A percentile compares a stretch with the other conserved stretches of the same genome.
Conservation (phyloP, 2,113 vertebrate genomes). For the Echinops telfairi region DNA sequence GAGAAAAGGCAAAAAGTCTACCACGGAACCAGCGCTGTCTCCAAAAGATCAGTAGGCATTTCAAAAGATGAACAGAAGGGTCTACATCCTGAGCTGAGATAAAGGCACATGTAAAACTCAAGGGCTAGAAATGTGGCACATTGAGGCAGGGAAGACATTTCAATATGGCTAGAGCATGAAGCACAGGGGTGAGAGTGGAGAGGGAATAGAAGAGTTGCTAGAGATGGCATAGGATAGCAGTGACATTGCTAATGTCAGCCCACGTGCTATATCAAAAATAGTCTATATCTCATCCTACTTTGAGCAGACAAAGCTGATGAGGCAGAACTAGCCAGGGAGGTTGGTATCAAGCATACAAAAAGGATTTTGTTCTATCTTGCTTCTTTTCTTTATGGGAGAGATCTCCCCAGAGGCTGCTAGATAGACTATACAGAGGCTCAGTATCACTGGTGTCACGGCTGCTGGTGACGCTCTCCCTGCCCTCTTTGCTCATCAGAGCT, state of each 20-base stretch:
- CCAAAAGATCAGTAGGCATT: background rate
- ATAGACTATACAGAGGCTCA: accelerated
- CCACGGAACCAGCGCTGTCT: background rate
- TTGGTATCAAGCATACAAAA: no score
- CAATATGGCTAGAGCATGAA: no score
- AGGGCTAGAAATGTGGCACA: background rate
- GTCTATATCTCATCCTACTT: background rate
- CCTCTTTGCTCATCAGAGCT: background rate
- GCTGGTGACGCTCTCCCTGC: no score
- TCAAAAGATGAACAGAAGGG: background rate
- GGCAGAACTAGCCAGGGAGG: background rate
- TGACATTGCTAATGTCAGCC: background rate
- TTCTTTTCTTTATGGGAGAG: background rate
- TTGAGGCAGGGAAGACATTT: no score
- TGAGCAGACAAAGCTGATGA: background rate
- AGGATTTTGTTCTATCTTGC: background rate
- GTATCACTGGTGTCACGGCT: background rate
- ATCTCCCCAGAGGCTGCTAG: background rate
- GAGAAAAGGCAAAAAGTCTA: background rate
- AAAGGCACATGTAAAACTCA: background rate
- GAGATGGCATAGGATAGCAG: no score
- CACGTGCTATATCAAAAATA: background rate
- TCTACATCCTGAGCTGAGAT: background rate
- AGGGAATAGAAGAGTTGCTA: accelerated
- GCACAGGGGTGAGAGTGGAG: no score